Evolutionary conservation across 2,113 vertebrate genomes (phyloP).

Genomic region (Eclectus roratus): DNA sequence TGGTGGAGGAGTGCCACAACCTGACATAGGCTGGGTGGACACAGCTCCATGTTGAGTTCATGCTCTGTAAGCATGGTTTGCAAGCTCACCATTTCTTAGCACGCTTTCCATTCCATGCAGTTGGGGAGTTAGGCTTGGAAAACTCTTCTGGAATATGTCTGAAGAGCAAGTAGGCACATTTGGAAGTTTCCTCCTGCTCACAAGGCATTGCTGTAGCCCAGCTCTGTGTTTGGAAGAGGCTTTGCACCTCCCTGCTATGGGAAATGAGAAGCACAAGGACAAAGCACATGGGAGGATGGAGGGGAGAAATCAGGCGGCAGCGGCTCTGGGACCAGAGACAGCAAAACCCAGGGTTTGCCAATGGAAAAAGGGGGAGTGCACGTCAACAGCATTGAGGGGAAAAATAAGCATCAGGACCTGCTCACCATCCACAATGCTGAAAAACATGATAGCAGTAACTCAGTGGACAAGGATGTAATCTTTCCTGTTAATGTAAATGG

Average conservation of each 20-base stretch:
- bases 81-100: not conserved
- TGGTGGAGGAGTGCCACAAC: accelerated
- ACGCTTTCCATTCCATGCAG: not conserved
- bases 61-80: not conserved
- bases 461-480: not conserved
- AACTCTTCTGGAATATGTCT: not conserved
- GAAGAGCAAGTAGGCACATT: not conserved
- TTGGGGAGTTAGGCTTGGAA: not conserved
- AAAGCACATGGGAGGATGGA: accelerated
- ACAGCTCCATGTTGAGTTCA: not conserved
- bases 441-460: not conserved
- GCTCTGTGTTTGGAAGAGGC: not conserved
- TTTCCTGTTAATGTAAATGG: not conserved
- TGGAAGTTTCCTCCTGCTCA: not conserved
- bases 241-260: not conserved
- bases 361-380: not conserved
- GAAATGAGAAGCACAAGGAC: not conserved
- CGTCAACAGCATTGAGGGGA: accelerated
- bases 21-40: not conserved
- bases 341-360: not conserved
- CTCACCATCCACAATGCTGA: not conserved
- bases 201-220: not conserved
- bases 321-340: not conserved
- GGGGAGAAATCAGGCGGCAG: not conserved
- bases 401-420: not conserved